phyloP scores from a whole-genome alignment of 2,113 vertebrate species.

The Gymnobelideus leadbeateri region DNA sequence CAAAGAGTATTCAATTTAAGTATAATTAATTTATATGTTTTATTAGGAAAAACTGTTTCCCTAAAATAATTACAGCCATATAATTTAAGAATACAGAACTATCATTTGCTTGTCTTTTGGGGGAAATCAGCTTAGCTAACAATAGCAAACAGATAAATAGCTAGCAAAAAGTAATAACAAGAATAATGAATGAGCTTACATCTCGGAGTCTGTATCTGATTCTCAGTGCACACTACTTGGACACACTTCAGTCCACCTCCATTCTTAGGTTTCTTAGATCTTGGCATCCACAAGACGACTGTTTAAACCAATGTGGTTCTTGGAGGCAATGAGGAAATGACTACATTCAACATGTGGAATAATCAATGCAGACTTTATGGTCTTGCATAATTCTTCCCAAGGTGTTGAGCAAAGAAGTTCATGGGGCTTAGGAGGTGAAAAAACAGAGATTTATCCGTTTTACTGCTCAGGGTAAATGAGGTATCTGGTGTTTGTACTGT shows the following conservation, averaged over 20 bases:
- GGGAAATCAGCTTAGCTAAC: neutral
- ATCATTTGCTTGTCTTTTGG: neutral
- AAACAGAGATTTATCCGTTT: neutral
- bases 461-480: neutral
- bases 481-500: neutral
- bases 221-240: neutral
- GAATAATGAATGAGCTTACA: neutral
- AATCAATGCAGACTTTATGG: neutral
- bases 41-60: neutral
- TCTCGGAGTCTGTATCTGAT: neutral
- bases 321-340: slow-evolving; percentile 26
- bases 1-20: slow-evolving; percentile 16
- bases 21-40: neutral
- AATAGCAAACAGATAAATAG: neutral
- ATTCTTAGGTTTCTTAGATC: neutral
- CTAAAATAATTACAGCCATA: neutral
- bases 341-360: neutral
- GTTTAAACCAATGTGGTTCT: neutral
- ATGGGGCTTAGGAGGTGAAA: slow-evolving; percentile 1
- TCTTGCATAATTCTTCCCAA: slow-evolving; percentile 1
- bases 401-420: neutral
- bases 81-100: neutral
- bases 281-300: neutral
- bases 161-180: neutral
- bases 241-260: neutral